Base-by-base conservation (phyloP, 2,113 vertebrate species). In the Platysteira castanea region DNA sequence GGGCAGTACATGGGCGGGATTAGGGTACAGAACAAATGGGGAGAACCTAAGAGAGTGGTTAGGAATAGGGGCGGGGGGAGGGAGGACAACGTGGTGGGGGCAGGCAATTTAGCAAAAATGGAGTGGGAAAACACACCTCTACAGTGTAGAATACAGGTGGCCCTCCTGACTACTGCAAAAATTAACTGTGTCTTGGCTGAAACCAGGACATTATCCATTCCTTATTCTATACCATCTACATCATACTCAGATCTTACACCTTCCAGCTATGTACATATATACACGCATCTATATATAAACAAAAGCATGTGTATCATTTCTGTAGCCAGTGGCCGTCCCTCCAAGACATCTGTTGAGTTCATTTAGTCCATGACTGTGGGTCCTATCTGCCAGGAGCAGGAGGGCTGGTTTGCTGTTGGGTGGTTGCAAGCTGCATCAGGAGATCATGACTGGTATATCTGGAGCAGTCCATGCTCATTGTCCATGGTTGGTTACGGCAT, bases 381-480 rank as follows among this genome's bases (percentile, higher is more conserved):
- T 49, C 56, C 50, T 57, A 2, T 65, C 24, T 8, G 10, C 47
- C 13, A n/a, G n/a, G n/a, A 24, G 41, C n/a, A 39, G 28, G 28
- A 39, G 15, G 22, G 18, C 49, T 64, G 41, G n/a, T n/a, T 28
- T 74, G 49, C 28, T 33, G 3, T 28, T 28, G 28, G 6, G 33
- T 54, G 28, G 11, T 39, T 84, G 19, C n/a, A 56, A 56, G 24
- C 10, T 30, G 20, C 30, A 49, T 49, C 50, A 41, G 50, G 41
- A 64, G 28, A 2, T 56, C 15, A n/a, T 1, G 2, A 5, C 13
- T 56, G 47, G 3, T 47, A 1, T 65, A 28, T 24, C n/a, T 56
- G 30, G 19, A 19, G 59, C 15, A 47, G 23, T 47, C 22, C 28
- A 15, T 6, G 1, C 4, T 27, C 2, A 0, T 64, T 6, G 10